phyloP scores from a whole-genome alignment of 2,888 invertebrate species.

The Mylabris sibirica region DNA sequence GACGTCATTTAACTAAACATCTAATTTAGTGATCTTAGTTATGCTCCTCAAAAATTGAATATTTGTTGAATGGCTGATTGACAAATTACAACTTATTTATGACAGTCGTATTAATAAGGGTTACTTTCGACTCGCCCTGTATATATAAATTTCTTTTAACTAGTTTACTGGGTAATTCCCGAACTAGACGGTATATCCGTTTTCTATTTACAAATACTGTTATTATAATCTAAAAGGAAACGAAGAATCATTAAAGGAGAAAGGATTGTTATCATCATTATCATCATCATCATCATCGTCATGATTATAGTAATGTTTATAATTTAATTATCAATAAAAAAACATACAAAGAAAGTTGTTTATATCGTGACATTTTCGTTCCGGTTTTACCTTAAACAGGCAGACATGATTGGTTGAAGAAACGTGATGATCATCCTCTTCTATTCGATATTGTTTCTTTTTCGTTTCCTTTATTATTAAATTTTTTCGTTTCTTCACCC shows the following conservation, averaged over 20 bases:
- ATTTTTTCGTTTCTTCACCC: background rate
- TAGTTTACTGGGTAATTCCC: background rate
- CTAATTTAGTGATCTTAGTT: too few relatives aligned
- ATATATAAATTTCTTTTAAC: too few relatives aligned
- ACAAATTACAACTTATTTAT: background rate
- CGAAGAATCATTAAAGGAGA: background rate
- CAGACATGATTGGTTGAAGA: too few relatives aligned
- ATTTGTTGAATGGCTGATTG: too few relatives aligned
- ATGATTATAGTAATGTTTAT: background rate
- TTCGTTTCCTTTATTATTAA: background rate
- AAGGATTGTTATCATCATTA: background rate
- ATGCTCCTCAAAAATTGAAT: too few relatives aligned
- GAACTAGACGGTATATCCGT: background rate
- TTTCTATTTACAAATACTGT: background rate
- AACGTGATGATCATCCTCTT: background rate
- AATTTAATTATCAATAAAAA: background rate
- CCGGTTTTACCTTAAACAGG: background rate
- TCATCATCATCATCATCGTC: background rate
- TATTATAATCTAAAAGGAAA: background rate
- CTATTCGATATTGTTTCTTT: background rate
- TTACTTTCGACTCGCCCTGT: too few relatives aligned
- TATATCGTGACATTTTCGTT: background rate
- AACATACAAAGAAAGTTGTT: constrained; percentile 7
- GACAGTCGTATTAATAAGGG: too few relatives aligned
- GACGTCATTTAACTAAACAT: too few relatives aligned